A percentile compares a stretch with the other conserved stretches of the same genome.
Evolutionary conservation across 2,113 vertebrate genomes (phyloP).

Genomic region (Brienomyrus brachyistius): DNA sequence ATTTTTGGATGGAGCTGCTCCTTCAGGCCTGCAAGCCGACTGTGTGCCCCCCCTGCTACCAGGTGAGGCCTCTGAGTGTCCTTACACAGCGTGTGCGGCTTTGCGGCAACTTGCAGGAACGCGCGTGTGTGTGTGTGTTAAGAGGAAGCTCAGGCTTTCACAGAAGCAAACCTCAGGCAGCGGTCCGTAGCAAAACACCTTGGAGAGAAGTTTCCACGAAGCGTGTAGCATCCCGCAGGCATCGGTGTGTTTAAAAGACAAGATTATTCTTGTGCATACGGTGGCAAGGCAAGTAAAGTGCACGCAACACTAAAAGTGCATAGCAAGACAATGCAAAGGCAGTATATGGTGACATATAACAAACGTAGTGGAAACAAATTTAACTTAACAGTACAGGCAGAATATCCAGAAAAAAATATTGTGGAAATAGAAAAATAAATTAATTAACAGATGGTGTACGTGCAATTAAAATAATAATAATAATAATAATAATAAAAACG

Average conservation of each 20-base stretch:
- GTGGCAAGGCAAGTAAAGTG: not conserved
- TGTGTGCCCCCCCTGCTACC: slow-evolving; percentile 48
- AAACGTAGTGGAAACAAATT: not conserved
- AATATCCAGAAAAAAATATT: not conserved
- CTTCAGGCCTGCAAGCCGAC: slow-evolving; percentile 69
- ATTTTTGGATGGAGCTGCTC: slow-evolving; percentile 83
- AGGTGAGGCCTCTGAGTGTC: slow-evolving; percentile 53
- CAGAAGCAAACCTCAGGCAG: not conserved
- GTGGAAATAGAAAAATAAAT: not conserved
- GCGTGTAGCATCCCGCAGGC: not conserved
- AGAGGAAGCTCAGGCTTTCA: not conserved
- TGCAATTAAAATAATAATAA: not conserved
- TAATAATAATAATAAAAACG: not conserved
- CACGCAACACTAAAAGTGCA: no score
- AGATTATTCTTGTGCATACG: not conserved
- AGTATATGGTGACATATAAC: not conserved
- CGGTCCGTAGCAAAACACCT: not conserved
- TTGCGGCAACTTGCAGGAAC: not conserved
- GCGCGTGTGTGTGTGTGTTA: not conserved
- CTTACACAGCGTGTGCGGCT: not conserved
- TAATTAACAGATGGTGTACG: not conserved
- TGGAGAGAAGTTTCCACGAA: not conserved
- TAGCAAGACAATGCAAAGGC: not conserved
- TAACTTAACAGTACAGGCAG: not conserved
- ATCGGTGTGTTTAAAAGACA: not conserved